Evolutionary conservation across 2,888 invertebrate species (phyloP).

Genomic region (Torymus aiolomorphi): DNA sequence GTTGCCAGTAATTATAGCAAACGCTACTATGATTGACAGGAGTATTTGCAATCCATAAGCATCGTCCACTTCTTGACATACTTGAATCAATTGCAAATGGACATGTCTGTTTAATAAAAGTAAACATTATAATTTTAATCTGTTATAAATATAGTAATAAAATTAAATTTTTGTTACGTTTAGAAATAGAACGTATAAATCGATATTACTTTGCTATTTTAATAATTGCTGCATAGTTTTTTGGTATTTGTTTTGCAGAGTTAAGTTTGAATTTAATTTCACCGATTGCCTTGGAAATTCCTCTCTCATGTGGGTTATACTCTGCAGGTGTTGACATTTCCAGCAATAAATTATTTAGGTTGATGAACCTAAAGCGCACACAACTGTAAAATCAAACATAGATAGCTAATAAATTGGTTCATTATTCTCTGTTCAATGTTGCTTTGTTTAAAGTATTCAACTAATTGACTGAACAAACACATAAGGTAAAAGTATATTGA

Average conservation of each 20-base stretch:
- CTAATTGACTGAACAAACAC: too few relatives aligned
- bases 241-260: too few relatives aligned
- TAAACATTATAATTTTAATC: neutral
- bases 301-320: too few relatives aligned
- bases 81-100: conserved; percentile 12
- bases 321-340: neutral
- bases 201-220: too few relatives aligned
- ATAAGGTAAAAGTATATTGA: too few relatives aligned
- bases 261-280: too few relatives aligned
- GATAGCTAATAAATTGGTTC: too few relatives aligned
- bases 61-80: conserved; percentile 14
- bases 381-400: neutral
- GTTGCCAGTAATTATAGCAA: conserved; percentile 32
- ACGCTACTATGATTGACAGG: conserved; percentile 9
- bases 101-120: conserved; percentile 5
- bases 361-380: neutral
- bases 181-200: neutral
- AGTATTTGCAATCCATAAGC: conserved; percentile 37
- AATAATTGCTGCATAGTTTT: too few relatives aligned
- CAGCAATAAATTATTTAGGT: neutral
- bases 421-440: too few relatives aligned
- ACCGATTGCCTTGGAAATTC: too few relatives aligned
- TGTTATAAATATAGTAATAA: neutral
- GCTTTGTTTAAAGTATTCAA: too few relatives aligned
- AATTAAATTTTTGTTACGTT: neutral